Evolutionary conservation across 1,140 invertebrate genomes (phyloP).

Genomic region (Anthonomus grandis): DNA sequence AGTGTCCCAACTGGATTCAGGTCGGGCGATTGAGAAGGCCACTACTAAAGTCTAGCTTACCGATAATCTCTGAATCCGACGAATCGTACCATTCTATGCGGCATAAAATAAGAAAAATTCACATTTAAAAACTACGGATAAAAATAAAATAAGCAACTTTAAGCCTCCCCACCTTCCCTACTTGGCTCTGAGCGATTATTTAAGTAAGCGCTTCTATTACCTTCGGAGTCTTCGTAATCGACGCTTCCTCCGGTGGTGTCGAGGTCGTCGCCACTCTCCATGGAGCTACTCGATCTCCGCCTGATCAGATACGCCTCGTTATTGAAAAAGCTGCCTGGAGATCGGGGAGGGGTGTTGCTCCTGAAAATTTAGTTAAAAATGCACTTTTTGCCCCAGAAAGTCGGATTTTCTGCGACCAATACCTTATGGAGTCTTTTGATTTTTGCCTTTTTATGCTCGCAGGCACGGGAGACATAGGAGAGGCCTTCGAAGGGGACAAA

Average conservation of each 20-base stretch:
- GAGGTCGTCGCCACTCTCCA: slow-evolving; percentile 67
- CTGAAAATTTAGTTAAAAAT: slow-evolving; percentile 9
- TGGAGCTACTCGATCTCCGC: slow-evolving; percentile 77
- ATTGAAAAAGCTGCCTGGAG: slow-evolving; percentile 51
- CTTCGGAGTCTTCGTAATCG: slow-evolving; percentile 34
- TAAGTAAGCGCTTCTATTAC: too few relatives aligned
- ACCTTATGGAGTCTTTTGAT: slow-evolving; percentile 50
- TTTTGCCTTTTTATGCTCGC: slow-evolving; percentile 54
- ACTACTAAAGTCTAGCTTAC: too few relatives aligned
- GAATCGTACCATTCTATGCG: neutral
- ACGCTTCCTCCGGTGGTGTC: slow-evolving; percentile 15
- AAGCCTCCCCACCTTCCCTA: too few relatives aligned
- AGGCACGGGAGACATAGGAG: neutral
- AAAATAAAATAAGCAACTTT: slow-evolving; percentile 16
- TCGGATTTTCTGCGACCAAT: too few relatives aligned
- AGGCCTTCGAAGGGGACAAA: neutral
- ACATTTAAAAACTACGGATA: neutral
- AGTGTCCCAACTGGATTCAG: neutral
- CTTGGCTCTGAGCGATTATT: too few relatives aligned
- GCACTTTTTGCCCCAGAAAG: too few relatives aligned
- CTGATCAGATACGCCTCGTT: slow-evolving; percentile 77
- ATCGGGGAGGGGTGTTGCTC: slow-evolving; percentile 41
- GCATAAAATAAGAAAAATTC: neutral
- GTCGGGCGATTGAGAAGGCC: too few relatives aligned
- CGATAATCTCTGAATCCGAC: neutral